Evolutionary conservation across 2,113 vertebrate genomes (phyloP), one percentile per base, ranked within the genome.

Genomic region (Spea bombifrons): DNA sequence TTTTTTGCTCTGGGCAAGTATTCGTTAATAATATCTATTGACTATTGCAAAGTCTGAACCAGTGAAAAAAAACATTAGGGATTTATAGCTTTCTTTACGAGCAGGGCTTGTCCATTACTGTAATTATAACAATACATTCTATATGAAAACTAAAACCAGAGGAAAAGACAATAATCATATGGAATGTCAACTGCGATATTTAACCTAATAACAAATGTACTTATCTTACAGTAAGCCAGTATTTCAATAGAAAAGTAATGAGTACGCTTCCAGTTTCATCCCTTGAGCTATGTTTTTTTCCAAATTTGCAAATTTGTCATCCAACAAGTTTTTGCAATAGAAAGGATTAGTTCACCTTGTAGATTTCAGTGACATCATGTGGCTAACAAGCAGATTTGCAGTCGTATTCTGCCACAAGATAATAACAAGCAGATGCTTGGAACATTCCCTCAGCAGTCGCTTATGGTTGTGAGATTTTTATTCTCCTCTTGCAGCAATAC

Each of bases 361-460:
- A 84, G 86, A 83, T 84, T 79, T 49, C 68, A 3, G 4, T 87
- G 81, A 59, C 74, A 84, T 81, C 78, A 7, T 84, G 75, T 71
- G 79, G 76, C 69, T 78, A 65, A 67, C 81, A 65, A 45, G 4
- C 16, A 82, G 75, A 86, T 75, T 5, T 15, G 81, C 81, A 78
- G 46, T n/a, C 83, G 75, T 30, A 66, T 55, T 59, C 65, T 12
- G 57, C 50, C 52, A 59, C 75, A 59, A 47, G 53, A 17, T 17
- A 16, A 69, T 46, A 17, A 67, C 9, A 9, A 59, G 16, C 3
- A 30, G 65, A 17, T 4, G 52, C 44, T 76, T 48, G 16, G 50
- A 59, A 47, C 44, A 76, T 45, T 66, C n/a, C 49, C n/a, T 75
- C 10, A 59, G 9, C 15, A 9, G 1, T 13, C 15, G 12, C 15